Evolutionary conservation across 2,113 vertebrate genomes (phyloP).

Genomic region (Romanogobio albipinnatus): DNA sequence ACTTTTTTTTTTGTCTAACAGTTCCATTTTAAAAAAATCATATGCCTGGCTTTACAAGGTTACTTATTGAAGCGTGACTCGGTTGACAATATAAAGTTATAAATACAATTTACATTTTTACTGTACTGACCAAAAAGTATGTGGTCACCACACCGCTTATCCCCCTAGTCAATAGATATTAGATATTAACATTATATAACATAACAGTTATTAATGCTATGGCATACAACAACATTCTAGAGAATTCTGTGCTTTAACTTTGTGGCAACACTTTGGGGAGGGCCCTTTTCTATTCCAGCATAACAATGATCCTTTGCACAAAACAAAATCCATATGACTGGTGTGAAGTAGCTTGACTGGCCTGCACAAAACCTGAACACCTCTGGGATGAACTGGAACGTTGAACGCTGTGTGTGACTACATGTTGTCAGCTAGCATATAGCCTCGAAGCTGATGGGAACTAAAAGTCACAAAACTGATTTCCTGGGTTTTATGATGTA

Average conservation of each 20-base stretch:
- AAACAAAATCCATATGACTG: not conserved
- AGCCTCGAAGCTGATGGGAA: not conserved
- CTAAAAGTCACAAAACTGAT: not conserved
- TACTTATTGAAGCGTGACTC: no score
- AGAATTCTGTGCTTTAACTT: conserved; percentile 15
- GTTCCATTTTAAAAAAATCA: no score
- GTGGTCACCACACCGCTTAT: not conserved
- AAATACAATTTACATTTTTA: no score
- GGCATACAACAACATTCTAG: not conserved
- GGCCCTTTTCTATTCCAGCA: not conserved
- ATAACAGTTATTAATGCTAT: not conserved
- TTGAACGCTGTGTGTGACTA: not conserved
- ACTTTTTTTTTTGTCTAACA: no score
- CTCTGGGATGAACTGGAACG: not conserved
- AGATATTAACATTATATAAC: no score
- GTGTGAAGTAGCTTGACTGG: not conserved
- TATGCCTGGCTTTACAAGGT: no score
- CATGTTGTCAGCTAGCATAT: not conserved
- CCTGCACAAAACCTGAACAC: conserved; percentile 1
- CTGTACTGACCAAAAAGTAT: not conserved
- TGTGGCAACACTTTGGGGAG: not conserved
- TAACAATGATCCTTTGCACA: not conserved
- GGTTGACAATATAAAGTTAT: no score
- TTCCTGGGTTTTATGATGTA: not conserved
- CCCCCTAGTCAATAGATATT: no score